Evolutionary conservation across 2,113 vertebrate genomes (phyloP).

Genomic region (Xenus cinereus): DNA sequence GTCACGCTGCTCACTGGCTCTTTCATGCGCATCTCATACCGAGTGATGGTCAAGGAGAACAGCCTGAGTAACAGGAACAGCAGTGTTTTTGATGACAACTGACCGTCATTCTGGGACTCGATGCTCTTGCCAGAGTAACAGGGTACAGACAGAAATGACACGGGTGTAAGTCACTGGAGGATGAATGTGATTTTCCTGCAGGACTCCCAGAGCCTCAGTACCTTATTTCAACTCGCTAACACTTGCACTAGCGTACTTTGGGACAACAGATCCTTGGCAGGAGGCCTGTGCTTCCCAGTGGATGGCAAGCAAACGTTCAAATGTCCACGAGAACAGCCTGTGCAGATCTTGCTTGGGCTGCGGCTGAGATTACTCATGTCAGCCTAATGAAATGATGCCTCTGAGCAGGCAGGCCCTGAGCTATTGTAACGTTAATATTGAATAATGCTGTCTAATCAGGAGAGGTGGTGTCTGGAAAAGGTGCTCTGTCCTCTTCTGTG

Average conservation of each 20-base stretch:
- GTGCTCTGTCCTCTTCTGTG: neutral
- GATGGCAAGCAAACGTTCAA: neutral
- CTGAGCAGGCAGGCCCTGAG: neutral
- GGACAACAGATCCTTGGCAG: neutral
- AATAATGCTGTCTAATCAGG: neutral
- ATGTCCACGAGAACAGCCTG: neutral
- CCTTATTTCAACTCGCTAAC: neutral
- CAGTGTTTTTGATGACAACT: constrained; percentile 36
- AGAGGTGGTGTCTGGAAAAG: neutral
- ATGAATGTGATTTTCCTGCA: neutral
- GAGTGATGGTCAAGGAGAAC: constrained; percentile 45
- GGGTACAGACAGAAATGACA: neutral
- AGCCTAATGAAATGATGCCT: neutral
- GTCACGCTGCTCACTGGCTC: constrained; percentile 40
- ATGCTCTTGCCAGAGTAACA: neutral
- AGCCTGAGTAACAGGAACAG: constrained; percentile 34
- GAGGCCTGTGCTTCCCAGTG: neutral
- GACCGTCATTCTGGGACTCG: neutral
- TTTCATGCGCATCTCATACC: constrained; percentile 50
- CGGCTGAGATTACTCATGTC: neutral
- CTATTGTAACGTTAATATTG: neutral
- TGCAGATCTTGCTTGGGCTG: neutral
- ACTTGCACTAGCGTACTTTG: neutral
- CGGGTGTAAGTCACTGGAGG: neutral
- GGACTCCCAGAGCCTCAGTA: neutral